Evolutionary conservation across 2,797 vertebrate species (phyloP), one percentile per base, ranked within the genome.

Genomic region (Halcyon chelicuti): DNA sequence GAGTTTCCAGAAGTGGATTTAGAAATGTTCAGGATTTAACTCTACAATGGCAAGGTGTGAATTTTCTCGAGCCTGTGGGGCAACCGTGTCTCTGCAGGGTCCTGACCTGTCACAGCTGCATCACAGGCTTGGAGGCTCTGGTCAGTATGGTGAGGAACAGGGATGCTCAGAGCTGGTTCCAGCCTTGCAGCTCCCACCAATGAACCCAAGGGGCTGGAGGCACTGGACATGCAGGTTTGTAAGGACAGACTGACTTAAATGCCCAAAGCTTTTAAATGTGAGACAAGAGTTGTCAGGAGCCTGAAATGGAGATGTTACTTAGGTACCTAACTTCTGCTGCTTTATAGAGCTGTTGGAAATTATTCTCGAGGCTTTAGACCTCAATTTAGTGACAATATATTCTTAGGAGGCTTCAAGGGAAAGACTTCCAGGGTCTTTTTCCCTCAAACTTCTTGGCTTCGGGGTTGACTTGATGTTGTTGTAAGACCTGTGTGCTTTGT

Each of bases 1-100:
- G 76, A 90, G 15, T 92, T 90, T 92, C 74, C 93, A 93, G 86
- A 84, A 81, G 55, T 72, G 52, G 47, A 19, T 84, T 88, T 80
- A 90, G 88, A 93, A 94, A 81, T 78, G 21, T 26, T 62, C 55
- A 7, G 40, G 47, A 5, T 81, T 95, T 93, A 92, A 84, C 88
- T 79, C 90, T 90, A 26, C 76, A 66, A 31, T 26, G 46, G 37
- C 35, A 31, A 90, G 47, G 70, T 62, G 70, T 84, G 88, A 40
- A 17, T 75, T 68, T 78, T 81, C 58, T 18, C 23, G 61, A 75
- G 66, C 75, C 62, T 58, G 17, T 73, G 63, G 52, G 42, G 29
- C 29, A 84, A 42, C 75, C 40, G 37, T 51, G 80, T 63, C 20
- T 66, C 35, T 61, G 40, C 23, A 33, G 5, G 20, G 40, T 62